These are phyloP conservation scores for Acanthurus lineatus DNA, from an alignment of 2,797 vertebrate species.

Conservation along the genomic window DNA sequence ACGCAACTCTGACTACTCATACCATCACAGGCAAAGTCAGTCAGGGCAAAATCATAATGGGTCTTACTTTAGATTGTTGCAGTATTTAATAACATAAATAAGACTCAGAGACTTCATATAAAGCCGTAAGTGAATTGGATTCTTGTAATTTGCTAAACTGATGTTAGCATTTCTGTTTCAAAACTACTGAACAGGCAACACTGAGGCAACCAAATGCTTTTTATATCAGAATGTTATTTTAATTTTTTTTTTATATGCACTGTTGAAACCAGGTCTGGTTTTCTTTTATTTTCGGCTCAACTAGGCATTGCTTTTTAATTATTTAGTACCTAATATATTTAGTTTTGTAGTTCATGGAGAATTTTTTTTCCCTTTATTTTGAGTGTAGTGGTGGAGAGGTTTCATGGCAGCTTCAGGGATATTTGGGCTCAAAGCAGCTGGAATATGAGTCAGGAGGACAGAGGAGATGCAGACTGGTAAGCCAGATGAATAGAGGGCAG, in stretches of 20 bases:
- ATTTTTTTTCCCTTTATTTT: constrained; percentile 31
- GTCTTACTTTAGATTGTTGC: background rate
- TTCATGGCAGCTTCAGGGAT: constrained; percentile 45
- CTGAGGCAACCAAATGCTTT: background rate
- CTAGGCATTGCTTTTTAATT: background rate
- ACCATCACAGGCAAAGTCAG: constrained; percentile 85
- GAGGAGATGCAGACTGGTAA: constrained; percentile 60
- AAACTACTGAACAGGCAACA: background rate
- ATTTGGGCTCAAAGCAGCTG: constrained; percentile 42
- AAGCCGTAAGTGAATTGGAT: background rate
- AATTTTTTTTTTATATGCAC: background rate
- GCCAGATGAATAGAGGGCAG: constrained; percentile 13
- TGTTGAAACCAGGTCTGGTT: background rate
- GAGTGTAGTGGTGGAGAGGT: constrained; percentile 53
- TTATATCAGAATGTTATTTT: background rate
- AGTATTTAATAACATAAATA: background rate
- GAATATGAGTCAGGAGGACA: constrained; percentile 52
- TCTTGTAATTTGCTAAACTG: background rate
- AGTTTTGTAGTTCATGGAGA: background rate
- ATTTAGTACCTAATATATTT: constrained; percentile 1
- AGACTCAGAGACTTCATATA: background rate
- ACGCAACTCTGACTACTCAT: constrained; percentile 46
- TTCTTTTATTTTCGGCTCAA: background rate
- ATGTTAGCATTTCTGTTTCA: background rate
- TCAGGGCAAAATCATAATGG: constrained; percentile 38